phyloP scores from a whole-genome alignment of 2,888 invertebrate species.

The Maniola hyperantus region DNA sequence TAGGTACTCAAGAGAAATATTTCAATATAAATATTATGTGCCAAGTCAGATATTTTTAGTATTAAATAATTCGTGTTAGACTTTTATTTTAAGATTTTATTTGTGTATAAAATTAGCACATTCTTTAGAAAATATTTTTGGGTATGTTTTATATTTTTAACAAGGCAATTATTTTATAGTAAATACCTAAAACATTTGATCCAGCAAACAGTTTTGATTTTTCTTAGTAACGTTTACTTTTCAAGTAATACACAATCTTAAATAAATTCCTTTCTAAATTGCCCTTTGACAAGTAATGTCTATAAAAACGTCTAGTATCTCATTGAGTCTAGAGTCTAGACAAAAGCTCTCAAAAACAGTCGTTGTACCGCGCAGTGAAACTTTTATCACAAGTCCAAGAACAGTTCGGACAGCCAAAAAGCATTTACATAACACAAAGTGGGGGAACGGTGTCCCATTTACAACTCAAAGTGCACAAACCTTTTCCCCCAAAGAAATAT shows the following conservation, averaged over 20 bases:
- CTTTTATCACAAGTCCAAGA: slow-evolving; percentile 26
- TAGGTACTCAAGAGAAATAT: too few species aligned
- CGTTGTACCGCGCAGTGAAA: neutral
- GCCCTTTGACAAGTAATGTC: neutral
- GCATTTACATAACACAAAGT: slow-evolving; percentile 36
- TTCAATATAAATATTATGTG: too few species aligned
- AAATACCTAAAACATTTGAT: too few species aligned
- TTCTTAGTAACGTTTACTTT: neutral
- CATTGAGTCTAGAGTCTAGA: neutral
- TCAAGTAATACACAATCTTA: neutral
- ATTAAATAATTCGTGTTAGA: too few species aligned
- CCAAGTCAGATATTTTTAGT: too few species aligned
- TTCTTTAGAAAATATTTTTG: too few species aligned
- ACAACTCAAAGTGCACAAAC: slow-evolving; percentile 43
- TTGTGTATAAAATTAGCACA: too few species aligned
- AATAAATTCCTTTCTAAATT: too few species aligned
- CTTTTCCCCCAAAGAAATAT: slow-evolving; percentile 40
- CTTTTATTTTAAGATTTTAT: too few species aligned
- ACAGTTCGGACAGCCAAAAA: slow-evolving; percentile 33
- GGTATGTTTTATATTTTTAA: too few species aligned
- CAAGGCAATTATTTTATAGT: too few species aligned
- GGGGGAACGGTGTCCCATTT: slow-evolving; percentile 36
- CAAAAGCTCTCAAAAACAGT: slow-evolving; percentile 2
- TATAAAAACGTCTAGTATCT: neutral
- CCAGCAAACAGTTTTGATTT: too few species aligned